Conservation (phyloP, 2,113 vertebrate genomes). For the Danio rerio region GRCz12tu NC_133194.1:9167501-9168000, state of each 20-base stretch:
- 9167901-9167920: constrained; percentile 57
- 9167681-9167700: not conserved
- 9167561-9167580: no score
- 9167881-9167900: constrained; percentile 65
- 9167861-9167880: constrained; percentile 79
- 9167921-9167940: constrained; percentile 61
- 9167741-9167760: constrained; percentile 38
- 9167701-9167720: not conserved
- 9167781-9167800: constrained; percentile 64
- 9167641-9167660: no score
- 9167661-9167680: not conserved
- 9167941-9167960: constrained; percentile 61
- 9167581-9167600: no score
- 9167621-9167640: no score
- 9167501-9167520: no score
- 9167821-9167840: constrained; percentile 68
- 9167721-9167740: constrained; percentile 12
- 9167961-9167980: constrained; percentile 61
- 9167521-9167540: no score
- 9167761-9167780: constrained; percentile 25
- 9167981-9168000: constrained; percentile 38
- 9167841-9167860: constrained; percentile 77
- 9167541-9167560: no score
- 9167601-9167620: no score
- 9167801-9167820: constrained; percentile 71